A percentile compares a stretch with the other conserved stretches of the same genome.
Conservation (phyloP, 2,797 vertebrate genomes). For the Parauchenoglanis punctatus region DNA sequence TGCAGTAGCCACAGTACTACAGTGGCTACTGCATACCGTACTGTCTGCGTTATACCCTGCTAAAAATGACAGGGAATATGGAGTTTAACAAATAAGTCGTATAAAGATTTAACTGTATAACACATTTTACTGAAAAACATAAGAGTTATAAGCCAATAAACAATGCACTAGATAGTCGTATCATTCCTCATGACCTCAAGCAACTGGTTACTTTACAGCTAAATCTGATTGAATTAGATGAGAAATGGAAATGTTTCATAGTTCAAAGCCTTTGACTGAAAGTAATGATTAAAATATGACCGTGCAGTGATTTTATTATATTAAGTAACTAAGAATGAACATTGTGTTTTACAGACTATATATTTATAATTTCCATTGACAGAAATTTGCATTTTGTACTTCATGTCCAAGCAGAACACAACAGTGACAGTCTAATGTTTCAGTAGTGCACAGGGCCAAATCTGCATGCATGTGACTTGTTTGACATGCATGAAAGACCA, state of each 20-base stretch:
- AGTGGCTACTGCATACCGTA: not conserved
- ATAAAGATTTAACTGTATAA: not conserved
- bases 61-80: not conserved
- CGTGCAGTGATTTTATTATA: not conserved
- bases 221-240: not conserved
- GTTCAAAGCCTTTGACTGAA: not conserved
- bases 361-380: not conserved
- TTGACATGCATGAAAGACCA: not conserved
- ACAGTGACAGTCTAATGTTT: not conserved
- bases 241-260: not conserved
- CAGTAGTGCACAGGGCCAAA: not conserved
- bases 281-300: not conserved
- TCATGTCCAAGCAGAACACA: not conserved
- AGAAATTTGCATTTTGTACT: not conserved
- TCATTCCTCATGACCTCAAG: not conserved
- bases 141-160: not conserved
- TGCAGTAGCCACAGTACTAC: not conserved
- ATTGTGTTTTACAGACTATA: not conserved
- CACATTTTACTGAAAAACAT: not conserved
- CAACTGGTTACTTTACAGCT: not conserved
- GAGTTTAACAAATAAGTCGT: not conserved
- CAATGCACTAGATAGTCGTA: not conserved
- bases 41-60: not conserved
- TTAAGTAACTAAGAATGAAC: not conserved
- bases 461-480: constrained; percentile 1